These are phyloP conservation scores for Panurus biarmicus DNA, from an alignment of 2,113 vertebrate genomes.

Conservation along the genomic window DNA sequence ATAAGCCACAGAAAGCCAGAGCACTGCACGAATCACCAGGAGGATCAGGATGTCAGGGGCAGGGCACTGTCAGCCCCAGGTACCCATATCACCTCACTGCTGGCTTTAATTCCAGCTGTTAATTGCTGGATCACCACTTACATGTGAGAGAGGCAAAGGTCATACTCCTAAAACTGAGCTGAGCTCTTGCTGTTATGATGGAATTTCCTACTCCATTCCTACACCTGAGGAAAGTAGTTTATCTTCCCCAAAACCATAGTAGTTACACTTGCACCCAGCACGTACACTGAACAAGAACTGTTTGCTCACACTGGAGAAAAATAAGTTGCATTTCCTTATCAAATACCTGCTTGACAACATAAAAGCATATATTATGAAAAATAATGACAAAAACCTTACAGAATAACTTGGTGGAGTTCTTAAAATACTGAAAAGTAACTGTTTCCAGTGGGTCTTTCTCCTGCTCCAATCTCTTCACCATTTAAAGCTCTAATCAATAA, in stretches of 20 bases:
- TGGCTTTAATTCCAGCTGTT: neutral
- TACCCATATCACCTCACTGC: neutral
- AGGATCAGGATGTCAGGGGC: neutral
- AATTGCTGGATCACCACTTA: neutral
- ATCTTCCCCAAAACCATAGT: neutral
- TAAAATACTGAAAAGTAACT: neutral
- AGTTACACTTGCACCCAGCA: neutral
- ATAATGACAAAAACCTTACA: neutral
- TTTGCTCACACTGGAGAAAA: neutral
- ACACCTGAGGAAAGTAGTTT: neutral
- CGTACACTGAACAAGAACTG: neutral
- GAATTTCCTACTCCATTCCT: neutral
- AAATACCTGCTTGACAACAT: neutral
- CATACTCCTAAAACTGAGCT: neutral
- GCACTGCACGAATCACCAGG: accelerated
- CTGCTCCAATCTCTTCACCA: neutral
- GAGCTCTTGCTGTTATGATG: neutral
- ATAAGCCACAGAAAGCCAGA: neutral
- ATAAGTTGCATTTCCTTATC: neutral
- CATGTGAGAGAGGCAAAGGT: neutral
- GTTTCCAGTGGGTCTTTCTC: neutral
- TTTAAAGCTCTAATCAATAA: neutral
- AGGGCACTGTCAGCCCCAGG: neutral
- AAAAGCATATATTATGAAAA: neutral
- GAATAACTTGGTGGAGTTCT: neutral